Base-by-base conservation (phyloP, 2,888 invertebrate genomes). In the Nymphalis polychloros region DNA sequence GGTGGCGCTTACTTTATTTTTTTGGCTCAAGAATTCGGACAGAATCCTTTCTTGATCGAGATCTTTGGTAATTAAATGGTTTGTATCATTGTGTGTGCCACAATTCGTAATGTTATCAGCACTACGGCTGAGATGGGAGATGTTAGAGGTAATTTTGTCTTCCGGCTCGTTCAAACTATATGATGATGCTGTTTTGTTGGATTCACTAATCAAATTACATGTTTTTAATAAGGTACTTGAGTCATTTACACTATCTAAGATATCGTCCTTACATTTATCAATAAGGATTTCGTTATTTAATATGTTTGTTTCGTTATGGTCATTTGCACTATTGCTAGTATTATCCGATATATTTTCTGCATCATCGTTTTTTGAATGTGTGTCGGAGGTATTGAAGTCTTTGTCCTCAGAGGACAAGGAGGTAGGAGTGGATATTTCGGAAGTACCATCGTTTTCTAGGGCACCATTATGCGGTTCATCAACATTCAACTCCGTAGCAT, bases 41-140 rank as follows among this genome's bases (percentile, higher is more conserved):
- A 92, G 73, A 63, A 92, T 88, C 73, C 85, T 75, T 0, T 88
- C 87, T 27, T 82, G 75, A 68, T 91, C 84, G 8, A 90, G 72
- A 10, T 84, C 81, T 71, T 83, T 84, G 2, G 78, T 74, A 8
- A 31, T 27, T 31, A 55, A 55, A 70, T 79, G 84, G 0, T 75
- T 73, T 69, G 41, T 60, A 27, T 72, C 75, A 16, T 74, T 68
- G n/a, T 74, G 73, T 27, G 46, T 59, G n/a, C 41, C n/a, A 13
- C 60, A 59, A 31, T 20, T 74, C 23, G 82, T 82, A 76, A 92
- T 83, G 73, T 91, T 88, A 75, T 92, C 92, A 61, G 85, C 90
- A 68, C 91, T 92, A 53, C 78, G 82, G 62, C 91, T 92, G 53
- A 82, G 81, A 0, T 80, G 73, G 0, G 83, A 81, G 68, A 85